phyloP scores from a whole-genome alignment of 2,113 vertebrate species.

The Echinops telfairi region DNA sequence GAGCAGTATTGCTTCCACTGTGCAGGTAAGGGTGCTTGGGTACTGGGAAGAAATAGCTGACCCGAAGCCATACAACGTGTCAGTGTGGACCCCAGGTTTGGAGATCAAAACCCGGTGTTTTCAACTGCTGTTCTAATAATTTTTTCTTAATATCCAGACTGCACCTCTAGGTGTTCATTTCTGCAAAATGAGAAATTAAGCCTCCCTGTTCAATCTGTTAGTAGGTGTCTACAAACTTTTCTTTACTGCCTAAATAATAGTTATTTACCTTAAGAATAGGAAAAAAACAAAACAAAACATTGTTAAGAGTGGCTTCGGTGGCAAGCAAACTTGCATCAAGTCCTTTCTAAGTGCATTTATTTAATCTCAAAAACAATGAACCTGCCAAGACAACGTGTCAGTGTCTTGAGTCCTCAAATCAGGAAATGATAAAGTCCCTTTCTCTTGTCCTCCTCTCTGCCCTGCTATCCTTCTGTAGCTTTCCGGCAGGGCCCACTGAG shows the following conservation, averaged over 20 bases:
- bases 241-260: neutral
- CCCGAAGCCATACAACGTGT: neutral
- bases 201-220: neutral
- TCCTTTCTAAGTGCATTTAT: conserved; percentile 5
- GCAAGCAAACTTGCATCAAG: neutral
- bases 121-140: neutral
- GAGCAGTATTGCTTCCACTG: neutral
- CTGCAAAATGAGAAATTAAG: neutral
- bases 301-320: neutral
- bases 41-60: neutral
- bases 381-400: neutral
- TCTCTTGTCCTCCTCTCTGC: neutral
- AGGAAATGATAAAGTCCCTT: neutral
- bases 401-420: too few relatives aligned
- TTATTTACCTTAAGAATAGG: neutral
- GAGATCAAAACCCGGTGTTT: neutral
- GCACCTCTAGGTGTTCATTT: neutral
- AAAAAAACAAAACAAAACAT: neutral
- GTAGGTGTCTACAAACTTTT: neutral
- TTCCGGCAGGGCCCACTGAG: neutral
- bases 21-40: neutral
- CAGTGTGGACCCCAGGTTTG: neutral
- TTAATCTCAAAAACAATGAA: neutral
- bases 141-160: neutral
- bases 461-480: neutral